Evolutionary conservation across 2,113 vertebrate species (phyloP).

Genomic region (human (Homo sapiens)): GRCh38 chr3:38464001-38464500

Average conservation of each 20-base stretch:
- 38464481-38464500: not conserved
- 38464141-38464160: not conserved
- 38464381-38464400: conserved; percentile 3
- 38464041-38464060: not conserved
- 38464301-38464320: not conserved
- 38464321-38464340: not conserved
- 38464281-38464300: not conserved
- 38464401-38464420: not conserved
- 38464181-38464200: not conserved
- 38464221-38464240: not conserved
- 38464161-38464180: not conserved
- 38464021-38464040: not conserved
- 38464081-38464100: not conserved
- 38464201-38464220: not conserved
- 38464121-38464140: not conserved
- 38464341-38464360: not conserved
- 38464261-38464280: not conserved
- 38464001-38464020: not conserved
- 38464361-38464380: not conserved
- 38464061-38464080: too few species aligned
- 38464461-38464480: not conserved
- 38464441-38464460: not conserved
- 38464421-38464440: not conserved
- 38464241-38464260: not conserved
- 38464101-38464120: not conserved